Base-by-base conservation (phyloP, 2,113 vertebrate species). In the Panurus biarmicus region DNA sequence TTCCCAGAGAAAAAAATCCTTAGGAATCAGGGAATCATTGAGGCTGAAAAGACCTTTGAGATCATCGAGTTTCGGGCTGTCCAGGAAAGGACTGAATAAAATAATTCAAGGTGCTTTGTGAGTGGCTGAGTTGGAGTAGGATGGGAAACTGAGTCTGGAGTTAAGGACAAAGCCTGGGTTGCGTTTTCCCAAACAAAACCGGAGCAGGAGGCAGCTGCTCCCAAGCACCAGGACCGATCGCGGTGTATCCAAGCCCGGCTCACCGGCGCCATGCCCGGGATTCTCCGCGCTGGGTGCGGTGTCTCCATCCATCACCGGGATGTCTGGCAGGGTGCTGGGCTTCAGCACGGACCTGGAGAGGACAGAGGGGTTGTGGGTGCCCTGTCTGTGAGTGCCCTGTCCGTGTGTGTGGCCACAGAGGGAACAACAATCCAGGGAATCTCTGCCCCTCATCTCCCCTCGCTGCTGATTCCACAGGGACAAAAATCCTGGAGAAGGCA, bases 271-370 rank as follows among this genome's bases (percentile, higher is more conserved):
- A 3, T 28, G 94, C 4, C 58, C 14, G 0, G n/a, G 31, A 22
- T n/a, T 25, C 9, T 96, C 96, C 0, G 33, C 3, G 35, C 73
- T 44, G 0, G 70, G 5, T 0, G 73, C 2, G 4, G 76, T 28
- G 4, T 97, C 97, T 0, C 53, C 69, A 5, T 97, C 97, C 1
- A 94, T 96, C 7, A 97, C 96, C 83, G 95, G 96, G 77, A 98
- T 97, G 44, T 95, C 97, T 0, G 98, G 98, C 62, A 97, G 72
- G 22, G 95, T 94, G 64, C 97, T 96, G 75, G 98, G 97, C 85
- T 98, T 98, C 85, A 98, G 70, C 42, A 93, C n/a, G 1, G 97
- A 96, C 53, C 98, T 98, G 73, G 7, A 0, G 17, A 14, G 9
- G 3, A 16, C 33, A 51, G 5, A 16, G 26, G 14, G 5, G 48